Evolutionary conservation across 1,140 invertebrate genomes (phyloP), one percentile per base, ranked within the genome.

Genomic region (Maniola jurtina): DNA sequence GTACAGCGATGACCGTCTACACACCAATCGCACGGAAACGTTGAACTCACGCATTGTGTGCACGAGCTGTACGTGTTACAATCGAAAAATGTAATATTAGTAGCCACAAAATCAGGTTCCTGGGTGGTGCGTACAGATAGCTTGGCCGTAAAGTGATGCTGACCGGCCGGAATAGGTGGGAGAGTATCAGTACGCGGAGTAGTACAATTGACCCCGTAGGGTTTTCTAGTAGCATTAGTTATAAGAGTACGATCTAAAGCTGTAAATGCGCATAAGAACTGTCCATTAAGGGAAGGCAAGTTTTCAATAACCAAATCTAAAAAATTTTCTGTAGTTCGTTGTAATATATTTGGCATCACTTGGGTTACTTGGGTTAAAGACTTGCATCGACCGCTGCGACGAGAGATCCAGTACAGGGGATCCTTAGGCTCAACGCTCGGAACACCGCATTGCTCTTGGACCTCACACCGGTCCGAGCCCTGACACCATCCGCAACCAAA

Each of bases 71-170:
- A 98, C 5, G 97, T 98, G 80, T 97, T 98, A 91, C 98, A 99
- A 86, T 99, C 98, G 83, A 99, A 99, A 88, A 99, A 99, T 1
- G 97, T 99, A 83, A 99, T 99, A 88, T 98, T 98, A 4, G 97
- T 98, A 0, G 97, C 96, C 9, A 99, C 98, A 89, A 99, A 96
- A 88, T 99, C 97, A 16, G 97, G 96, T 7, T 96, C 96, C 76
- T 95, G 95, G 57, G 95, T 94, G 92, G 98, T 98, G 64, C 97
- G 93, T 16, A 99, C 97, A 2, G 98, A 98, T 38, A 99, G 89
- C 82, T 97, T 97, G n/a, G 98, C 97, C n/a, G 96, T 97, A 71
- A 99, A 98, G 87, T 99, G 97, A 93, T 99, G 97, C 91, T 98
- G 95, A 54, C 96, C 96, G 45, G 94, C 94, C 34, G 97, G 97